Evolutionary conservation across 2,113 vertebrate genomes (phyloP), one percentile per base, ranked within the genome.

Genomic region (Cyanoliseus patagonus): DNA sequence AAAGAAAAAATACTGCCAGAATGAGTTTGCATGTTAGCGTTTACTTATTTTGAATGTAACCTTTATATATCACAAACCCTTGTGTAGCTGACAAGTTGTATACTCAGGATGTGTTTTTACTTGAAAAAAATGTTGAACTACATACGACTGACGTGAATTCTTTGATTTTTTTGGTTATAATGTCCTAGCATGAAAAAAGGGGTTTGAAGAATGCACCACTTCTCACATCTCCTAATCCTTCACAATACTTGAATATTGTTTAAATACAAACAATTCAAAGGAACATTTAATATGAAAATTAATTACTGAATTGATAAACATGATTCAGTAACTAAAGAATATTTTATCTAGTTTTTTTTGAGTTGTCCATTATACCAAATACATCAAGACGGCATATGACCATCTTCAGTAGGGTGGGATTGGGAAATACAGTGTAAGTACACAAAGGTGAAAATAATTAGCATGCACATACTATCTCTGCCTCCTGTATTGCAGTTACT

Each of bases 41-140:
- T 69, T 88, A 78, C 78, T 94, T 96, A 83, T 94, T 96, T 94
- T 70, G 55, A 83, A 28, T 33, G 46, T 46, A 85, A 85, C 67
- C 70, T 93, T 92, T 83, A 52, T 41, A 42, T 41, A 85, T 53
- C 81, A 55, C 64, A 86, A 70, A 73, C 37, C 62, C 35, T 92
- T 86, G 61, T 33, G 74, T 52, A 44, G 76, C 66, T 83, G 74
- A 74, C 69, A 85, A 93, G 53, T 53, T 33, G 49, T 64, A 74
- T 5, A 13, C 31, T 82, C 55, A 41, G 79, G 42, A 52, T 2
- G 1, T 63, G 83, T 59, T 85, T 89, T 49, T 20, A 46, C 28
- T 57, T 79, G 55, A 82, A 83, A 92, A 75, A 78, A 47, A 37
- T 6, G 5, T 53, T 94, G 59, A 86, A 82, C 24, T 55, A 61